Evolutionary conservation across 2,888 invertebrate species (phyloP).

Genomic region (Pseudococcus viburni): DNA sequence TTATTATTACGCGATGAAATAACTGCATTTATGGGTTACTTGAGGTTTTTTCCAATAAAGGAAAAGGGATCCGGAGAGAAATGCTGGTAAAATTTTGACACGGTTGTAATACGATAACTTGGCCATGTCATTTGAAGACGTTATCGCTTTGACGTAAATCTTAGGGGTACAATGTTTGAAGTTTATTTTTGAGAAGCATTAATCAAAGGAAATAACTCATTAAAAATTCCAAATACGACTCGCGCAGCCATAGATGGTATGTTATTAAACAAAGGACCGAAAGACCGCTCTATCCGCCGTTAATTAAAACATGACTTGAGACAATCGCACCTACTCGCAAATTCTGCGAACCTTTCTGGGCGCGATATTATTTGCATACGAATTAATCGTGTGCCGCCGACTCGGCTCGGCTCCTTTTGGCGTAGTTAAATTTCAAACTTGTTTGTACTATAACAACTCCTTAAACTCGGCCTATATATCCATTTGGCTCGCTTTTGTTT

Average conservation of each 20-base stretch:
- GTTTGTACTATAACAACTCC: constrained; percentile 55
- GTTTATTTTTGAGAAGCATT: constrained; percentile 48
- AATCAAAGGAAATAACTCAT: constrained; percentile 61
- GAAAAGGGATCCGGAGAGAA: neutral
- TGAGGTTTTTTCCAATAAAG: neutral
- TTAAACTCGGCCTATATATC: constrained; percentile 38
- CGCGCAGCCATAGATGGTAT: constrained; percentile 42
- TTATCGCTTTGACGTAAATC: constrained; percentile 9
- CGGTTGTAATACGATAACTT: neutral
- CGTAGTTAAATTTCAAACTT: constrained; percentile 48
- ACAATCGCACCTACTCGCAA: constrained; percentile 64
- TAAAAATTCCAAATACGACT: constrained; percentile 58
- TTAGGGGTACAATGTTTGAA: constrained; percentile 31
- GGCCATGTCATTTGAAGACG: neutral
- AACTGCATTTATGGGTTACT: neutral
- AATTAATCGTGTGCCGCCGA: constrained; percentile 52
- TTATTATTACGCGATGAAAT: neutral
- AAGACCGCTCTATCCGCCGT: constrained; percentile 55
- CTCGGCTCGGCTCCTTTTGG: neutral
- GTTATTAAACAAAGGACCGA: constrained; percentile 51
- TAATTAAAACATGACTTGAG: constrained; percentile 65
- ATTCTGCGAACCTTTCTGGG: constrained; percentile 56
- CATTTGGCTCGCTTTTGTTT: constrained; percentile 34
- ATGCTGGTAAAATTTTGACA: neutral
- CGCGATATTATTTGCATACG: constrained; percentile 63